Base-by-base conservation (phyloP, 2,888 invertebrate species). In the Xanthorhoe spadicearia region DNA sequence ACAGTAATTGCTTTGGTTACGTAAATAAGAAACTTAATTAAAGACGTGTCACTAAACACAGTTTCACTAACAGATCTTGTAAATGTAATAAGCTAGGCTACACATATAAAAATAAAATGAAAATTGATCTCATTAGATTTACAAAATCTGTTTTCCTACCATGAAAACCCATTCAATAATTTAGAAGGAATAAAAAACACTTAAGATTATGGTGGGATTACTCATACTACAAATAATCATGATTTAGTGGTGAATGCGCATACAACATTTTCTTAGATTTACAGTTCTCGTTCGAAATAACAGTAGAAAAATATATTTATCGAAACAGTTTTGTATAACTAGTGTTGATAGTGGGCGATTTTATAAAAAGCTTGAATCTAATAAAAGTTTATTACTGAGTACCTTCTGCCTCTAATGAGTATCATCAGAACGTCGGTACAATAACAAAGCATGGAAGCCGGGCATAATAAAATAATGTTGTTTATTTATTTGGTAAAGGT, bases 1-100 rank as follows among this genome's bases (percentile, higher is more conserved):
- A 84, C 77, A 83, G 77, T 83, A 81, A 80, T 78, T 79, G 81
- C 88, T 88, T 88, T 88, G 88, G 88, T 86, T 83, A 83, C 79
- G 74, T 75, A 66, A 66, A 66, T 43, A 59, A 58, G 17, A 35
- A 60, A 57, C 52, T 68, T 64, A 72, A 52, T 66, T 51, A 66
- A 58, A 65, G 19, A 46, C 54, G 60, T 61, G 66, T 63, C 60
- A 38, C 55, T 55, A 67, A 60, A 67, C 65, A 65, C 63, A 56
- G 35, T n/a, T 23, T 35, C 23, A 56, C 48, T 17, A 48, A 48
- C 54, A 66, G 43, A 57, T 56, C 19, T 67, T 60, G 67, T 57
- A 61, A 52, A 63, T 50, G 19, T 32, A 53, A 61, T 53, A 58
- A 49, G 8, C 17, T n/a, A 60, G 28, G 17, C 52, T n/a, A 15